Base-by-base conservation (phyloP, 2,888 invertebrate genomes). In the Limnephilus auricula region DNA sequence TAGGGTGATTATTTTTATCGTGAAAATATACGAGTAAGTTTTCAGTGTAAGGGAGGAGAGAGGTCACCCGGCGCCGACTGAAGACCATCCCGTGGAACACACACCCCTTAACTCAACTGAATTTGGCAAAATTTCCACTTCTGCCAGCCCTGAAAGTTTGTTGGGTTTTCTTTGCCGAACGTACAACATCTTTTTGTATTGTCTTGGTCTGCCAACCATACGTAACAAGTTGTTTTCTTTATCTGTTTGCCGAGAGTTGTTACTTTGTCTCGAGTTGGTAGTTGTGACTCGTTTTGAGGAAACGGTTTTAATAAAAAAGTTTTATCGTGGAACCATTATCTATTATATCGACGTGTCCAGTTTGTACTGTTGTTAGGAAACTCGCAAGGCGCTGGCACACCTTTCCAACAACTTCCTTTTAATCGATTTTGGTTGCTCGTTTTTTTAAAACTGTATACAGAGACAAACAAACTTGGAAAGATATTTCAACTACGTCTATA, bases 301-400 rank as follows among this genome's bases (percentile, higher is more conserved):
- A 79, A 90, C 87, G 86, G 91, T 89, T 91, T 93, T 92, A 92
- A 92, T 93, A 92, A 91, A 93, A n/a, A 93, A 93, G 78, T 93
- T 93, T 92, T 90, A 91, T 92, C 84, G 92, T 90, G 79, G 92
- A 92, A 91, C 91, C 84, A 91, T 93, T 91, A 91, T 92, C 92
- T 90, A 92, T 92, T 30, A 25, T 86, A 86, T 86, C 86, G 65
- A 34, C 86, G 30, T 31, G 86, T 86, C 15, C 50, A 65, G 50
- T 86, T 25, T 30, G 65, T 85, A 65, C 45, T 40, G 45, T 79
- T 79, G 40, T 90, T 90, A 79, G 79, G 32, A 40, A 90, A 85
- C 31, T 80, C 32, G 32, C 80, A 6, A 30, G 80, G 80, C 30
- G 31, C 32, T 80, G 80, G 80, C 80, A 32, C 80, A 30, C 80